Base-by-base conservation (phyloP, 2,797 vertebrate genomes). In the Acrocephalus scirpaceus region DNA sequence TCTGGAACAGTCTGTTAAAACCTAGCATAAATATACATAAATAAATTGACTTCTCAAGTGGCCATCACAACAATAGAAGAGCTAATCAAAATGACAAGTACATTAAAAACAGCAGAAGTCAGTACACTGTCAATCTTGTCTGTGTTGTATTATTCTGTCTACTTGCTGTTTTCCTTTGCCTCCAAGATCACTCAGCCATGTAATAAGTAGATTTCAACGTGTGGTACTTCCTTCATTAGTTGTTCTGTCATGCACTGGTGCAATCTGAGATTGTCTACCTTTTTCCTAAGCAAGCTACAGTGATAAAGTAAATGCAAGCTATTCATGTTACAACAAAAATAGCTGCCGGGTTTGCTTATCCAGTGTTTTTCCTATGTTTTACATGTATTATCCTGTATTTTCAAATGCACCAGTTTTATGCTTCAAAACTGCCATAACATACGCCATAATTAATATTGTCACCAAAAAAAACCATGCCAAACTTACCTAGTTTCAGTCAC, bases 151-250 rank as follows among this genome's bases (percentile, higher is more conserved):
- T 88, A 27, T 47, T 66, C 45, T 79, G 26, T 45, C 25, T 56
- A 36, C 50, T 66, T 69, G 60, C 62, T 86, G 25, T 27, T 90
- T 88, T 71, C 50, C 40, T 67, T 81, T 7, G 0, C 45, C 93
- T 78, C 79, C 86, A 86, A 80, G 58, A 34, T 42, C 76, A 88
- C n/a, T 90, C 47, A 58, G 51, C 69, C 58, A 60, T 64, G 23
- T 84, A 88, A 91, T 91, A 94, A 81, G 42, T 32, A 84, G 47
- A 86, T 88, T 91, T 86, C 62, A 84, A 9, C 58, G 29, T 40
- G 10, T 86, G 36, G 42, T 91, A 74, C 25, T 66, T 92, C 20
- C 36, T 86, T 48, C 36, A 75, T 75, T 72, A 62, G 17, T 9
- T 90, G 25, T 77, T 78, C 73, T 58, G 45, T 80, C 76, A 64